Evolutionary conservation across 2,113 vertebrate genomes (phyloP).

Genomic region (Miniopterus natalensis): DNA sequence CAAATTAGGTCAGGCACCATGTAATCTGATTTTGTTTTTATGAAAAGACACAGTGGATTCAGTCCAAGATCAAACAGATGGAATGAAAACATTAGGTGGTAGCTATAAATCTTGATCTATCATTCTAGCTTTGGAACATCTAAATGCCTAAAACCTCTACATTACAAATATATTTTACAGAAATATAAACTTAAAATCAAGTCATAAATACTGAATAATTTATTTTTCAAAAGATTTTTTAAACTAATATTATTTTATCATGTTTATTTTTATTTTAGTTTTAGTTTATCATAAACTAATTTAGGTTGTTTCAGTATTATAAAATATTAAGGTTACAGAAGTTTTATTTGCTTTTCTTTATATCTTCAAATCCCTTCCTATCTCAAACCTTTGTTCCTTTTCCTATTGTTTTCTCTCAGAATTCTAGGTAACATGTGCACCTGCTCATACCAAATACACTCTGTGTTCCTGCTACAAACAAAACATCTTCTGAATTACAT

Average conservation of each 20-base stretch:
- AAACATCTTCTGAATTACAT: background rate
- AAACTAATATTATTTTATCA: background rate
- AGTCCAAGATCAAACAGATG: constrained; percentile 78
- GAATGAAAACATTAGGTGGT: constrained; percentile 72
- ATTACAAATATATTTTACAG: background rate
- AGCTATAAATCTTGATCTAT: constrained; percentile 68
- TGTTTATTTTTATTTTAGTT: background rate
- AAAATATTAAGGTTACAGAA: constrained; percentile 1
- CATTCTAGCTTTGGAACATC: constrained; percentile 58
- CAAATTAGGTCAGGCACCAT: constrained; percentile 55
- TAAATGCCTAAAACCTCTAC: constrained; percentile 9
- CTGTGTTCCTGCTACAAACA: constrained; percentile 3
- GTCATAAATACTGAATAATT: constrained; percentile 29
- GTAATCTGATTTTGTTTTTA: constrained; percentile 75
- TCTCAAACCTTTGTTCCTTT: background rate
- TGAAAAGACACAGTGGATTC: constrained; percentile 73
- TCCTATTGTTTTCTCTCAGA: background rate
- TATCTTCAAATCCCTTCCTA: background rate
- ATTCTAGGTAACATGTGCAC: background rate
- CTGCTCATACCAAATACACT: background rate
- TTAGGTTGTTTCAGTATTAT: background rate
- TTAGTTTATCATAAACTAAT: background rate
- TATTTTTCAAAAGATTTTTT: constrained; percentile 1
- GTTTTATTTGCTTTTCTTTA: constrained; percentile 54
- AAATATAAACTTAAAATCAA: background rate